Base-by-base conservation (phyloP, 2,797 vertebrate genomes). In the Epinephelus coioides region DNA sequence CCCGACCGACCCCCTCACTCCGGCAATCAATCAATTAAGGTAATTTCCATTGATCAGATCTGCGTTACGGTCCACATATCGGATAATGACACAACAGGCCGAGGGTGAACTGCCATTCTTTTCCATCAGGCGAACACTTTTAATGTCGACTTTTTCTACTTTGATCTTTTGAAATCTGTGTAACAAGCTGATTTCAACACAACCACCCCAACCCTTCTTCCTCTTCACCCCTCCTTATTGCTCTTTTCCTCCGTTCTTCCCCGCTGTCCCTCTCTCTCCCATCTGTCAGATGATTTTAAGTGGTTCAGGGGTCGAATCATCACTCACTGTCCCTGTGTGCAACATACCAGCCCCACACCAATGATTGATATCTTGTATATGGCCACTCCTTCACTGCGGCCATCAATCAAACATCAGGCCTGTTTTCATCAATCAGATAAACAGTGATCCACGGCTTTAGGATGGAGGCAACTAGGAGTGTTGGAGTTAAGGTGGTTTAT, bases 281-380 rank as follows among this genome's bases (percentile, higher is more conserved):
- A 51, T 76, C 76, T 60, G 46, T 79, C 65, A 67, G 73, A 69
- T 84, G 62, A 81, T 59, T 68, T 79, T 61, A 57, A 78, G 75
- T 51, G 81, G 79, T 74, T 84, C 71, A 69, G 55, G 60, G 82
- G 73, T 83, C 30, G 15, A 49, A 62, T 68, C 82, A 84, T 89
- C 81, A 49, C 68, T 89, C 84, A 78, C 50, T 55, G 74, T 83
- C 76, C 66, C 18, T 62, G 59, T 69, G 61, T 38, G 57, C 85
- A 79, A 75, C 76, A 70, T 18, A 77, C 71, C 18, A 55, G 60
- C 44, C 54, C 25, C 67, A 56, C 63, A 74, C 56, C 44, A 23
- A n/a, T 89, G 87, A 91, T 74, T 82, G 79, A 91, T 91, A 69
- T 82, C 62, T 69, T 61, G 64, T 78, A 62, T 69, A 76, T 27